Evolutionary conservation across 1,140 invertebrate species (phyloP), one percentile per base, ranked within the genome.

Genomic region (Carposina sasakii): DNA sequence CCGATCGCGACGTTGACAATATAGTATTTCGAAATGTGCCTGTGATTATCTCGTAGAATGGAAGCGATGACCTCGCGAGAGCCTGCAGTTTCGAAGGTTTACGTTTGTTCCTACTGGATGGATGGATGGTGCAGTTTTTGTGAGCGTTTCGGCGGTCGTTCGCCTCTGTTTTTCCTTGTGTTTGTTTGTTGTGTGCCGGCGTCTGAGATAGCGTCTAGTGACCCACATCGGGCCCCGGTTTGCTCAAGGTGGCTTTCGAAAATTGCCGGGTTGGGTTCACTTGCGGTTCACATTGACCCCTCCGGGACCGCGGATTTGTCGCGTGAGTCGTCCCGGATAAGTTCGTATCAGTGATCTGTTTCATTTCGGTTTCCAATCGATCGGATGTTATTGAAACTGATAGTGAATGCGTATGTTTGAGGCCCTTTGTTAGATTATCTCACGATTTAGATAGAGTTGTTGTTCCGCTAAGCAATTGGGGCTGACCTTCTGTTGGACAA

Each of bases 21-120:
- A 50, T 66, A 51, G 64, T 62, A 66, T 73, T 70, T 68, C 60
- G 63, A 69, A 69, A 71, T 62, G 62, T 57, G 57, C 61, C 63
- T 57, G 57, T 56, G 37, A 56, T 51, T 57, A 6, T 28, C 6
- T 28, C 6, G 12, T 58, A 59, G 57, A 75, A 68, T 76, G 68
- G 68, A 67, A 63, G 53, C 68, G 67, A 69, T 73, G 72, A 67
- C 69, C 64, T 66, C 73, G 57, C 36, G 67, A 71, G 68, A n/a
- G n/a, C n/a, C n/a, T n/a, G n/a, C n/a, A n/a, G n/a, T n/a, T n/a
- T n/a, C n/a, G n/a, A n/a, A n/a, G 68, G 70, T 74, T 69, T 74
- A 70, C 71, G 71, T 75, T 76, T 72, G 71, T 72, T 73, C 64
- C 64, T 52, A 36, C 48, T 58, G 41, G 50, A 26, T 51, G 42